Percentiles rank a stretch among this genome's conserved stretches.
Evolutionary conservation across 2,113 vertebrate species (phyloP).

Genomic region (Phalacrocorax pelagicus): DNA sequence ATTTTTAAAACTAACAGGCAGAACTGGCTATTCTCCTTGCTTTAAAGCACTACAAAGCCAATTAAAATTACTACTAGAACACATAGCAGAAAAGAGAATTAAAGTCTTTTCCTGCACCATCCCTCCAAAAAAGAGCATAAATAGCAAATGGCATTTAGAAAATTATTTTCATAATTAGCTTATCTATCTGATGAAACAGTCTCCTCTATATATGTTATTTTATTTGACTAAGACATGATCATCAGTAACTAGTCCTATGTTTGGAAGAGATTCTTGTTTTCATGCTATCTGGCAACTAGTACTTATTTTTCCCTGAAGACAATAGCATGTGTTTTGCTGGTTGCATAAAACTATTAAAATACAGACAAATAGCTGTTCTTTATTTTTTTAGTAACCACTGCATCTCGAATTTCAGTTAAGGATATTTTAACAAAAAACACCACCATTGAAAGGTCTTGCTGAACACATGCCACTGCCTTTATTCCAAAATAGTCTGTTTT

Average conservation of each 20-base stretch:
- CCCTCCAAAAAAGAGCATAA: neutral
- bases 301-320: neutral
- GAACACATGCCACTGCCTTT: neutral
- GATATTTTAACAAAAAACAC: neutral
- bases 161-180: slow-evolving; percentile 22
- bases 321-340: neutral
- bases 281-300: neutral
- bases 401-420: neutral
- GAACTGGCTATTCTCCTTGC: neutral
- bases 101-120: no score
- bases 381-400: neutral
- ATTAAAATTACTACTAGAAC: neutral
- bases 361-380: neutral
- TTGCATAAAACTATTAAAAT: neutral
- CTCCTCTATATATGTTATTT: slow-evolving; percentile 5
- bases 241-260: neutral
- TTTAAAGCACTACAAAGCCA: neutral
- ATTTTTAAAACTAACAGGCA: neutral
- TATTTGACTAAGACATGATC: neutral
- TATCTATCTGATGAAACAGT: slow-evolving; percentile 17
- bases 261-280: neutral
- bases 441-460: neutral
- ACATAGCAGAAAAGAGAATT: neutral
- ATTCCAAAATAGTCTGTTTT: neutral
- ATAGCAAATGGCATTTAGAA: slow-evolving; percentile 10